These are phyloP conservation scores for Karalla daura DNA, from an alignment of 2,797 vertebrate genomes.

Conservation along the genomic window DNA sequence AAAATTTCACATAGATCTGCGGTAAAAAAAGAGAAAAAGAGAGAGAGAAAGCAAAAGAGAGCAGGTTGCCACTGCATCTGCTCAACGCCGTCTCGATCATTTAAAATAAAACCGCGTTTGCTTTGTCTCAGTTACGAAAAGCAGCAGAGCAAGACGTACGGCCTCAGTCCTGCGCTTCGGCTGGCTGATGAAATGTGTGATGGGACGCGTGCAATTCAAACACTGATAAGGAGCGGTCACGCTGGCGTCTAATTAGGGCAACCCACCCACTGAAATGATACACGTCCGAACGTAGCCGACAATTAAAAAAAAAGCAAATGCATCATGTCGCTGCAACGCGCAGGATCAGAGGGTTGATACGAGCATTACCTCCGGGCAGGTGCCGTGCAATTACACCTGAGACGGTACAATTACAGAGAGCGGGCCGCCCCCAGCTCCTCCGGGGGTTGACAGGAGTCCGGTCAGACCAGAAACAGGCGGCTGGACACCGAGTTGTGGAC, in stretches of 20 bases:
- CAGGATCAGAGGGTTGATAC: not conserved
- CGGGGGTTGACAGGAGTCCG: too few species aligned
- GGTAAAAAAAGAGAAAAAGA: too few species aligned
- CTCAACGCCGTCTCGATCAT: too few species aligned
- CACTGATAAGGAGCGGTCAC: not conserved
- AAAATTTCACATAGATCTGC: too few species aligned
- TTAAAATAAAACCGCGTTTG: too few species aligned
- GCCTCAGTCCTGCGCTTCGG: too few species aligned
- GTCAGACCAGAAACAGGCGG: not conserved
- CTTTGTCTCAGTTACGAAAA: too few species aligned
- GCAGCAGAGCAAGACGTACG: too few species aligned
- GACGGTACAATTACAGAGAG: too few species aligned
- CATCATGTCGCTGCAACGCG: not conserved
- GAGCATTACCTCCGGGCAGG: not conserved
- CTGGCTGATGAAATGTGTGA: not conserved
- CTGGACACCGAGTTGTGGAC: not conserved
- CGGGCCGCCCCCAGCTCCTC: too few species aligned
- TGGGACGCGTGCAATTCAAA: not conserved
- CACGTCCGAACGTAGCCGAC: not conserved
- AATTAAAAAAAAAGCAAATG: not conserved
- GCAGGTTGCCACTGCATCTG: too few species aligned
- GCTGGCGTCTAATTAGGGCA: not conserved
- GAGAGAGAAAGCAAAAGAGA: too few species aligned
- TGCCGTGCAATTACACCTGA: not conserved
- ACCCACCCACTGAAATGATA: constrained; percentile 1